Percentiles rank a stretch among this genome's conserved stretches.
phyloP scores from a whole-genome alignment of 2,888 invertebrate genomes.

The Aethes cnicana region DNA sequence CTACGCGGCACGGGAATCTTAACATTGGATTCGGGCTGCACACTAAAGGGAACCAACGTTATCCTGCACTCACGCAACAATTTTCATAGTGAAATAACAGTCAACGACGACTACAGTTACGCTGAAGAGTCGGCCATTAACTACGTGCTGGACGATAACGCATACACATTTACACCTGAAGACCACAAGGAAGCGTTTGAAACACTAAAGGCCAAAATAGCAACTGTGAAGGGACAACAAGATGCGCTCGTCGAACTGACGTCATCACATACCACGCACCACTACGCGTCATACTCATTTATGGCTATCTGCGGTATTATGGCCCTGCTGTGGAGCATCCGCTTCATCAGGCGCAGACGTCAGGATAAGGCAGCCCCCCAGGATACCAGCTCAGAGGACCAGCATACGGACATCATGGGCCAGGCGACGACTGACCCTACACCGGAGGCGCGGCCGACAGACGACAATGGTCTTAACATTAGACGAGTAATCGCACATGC shows the following conservation, averaged over 20 bases:
- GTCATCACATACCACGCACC: not conserved
- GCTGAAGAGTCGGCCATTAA: not conserved
- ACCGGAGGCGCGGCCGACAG: not conserved
- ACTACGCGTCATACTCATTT: not conserved
- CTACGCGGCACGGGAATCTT: not conserved
- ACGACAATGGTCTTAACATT: too few species aligned
- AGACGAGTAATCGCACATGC: not conserved
- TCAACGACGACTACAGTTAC: not conserved
- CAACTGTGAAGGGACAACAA: not conserved
- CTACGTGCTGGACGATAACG: not conserved
- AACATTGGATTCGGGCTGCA: not conserved
- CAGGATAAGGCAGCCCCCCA: not conserved
- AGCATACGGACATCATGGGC: too few species aligned
- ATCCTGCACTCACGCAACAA: not conserved
- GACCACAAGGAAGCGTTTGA: not conserved
- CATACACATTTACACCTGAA: not conserved
- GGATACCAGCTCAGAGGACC: not conserved
- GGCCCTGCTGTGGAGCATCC: not conserved
- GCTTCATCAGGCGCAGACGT: not conserved
- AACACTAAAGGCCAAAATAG: not conserved
- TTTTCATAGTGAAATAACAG: not conserved
- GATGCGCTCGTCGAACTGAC: not conserved
- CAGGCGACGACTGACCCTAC: not conserved
- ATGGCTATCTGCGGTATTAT: not conserved
- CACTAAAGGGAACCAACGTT: not conserved